Evolutionary conservation across 2,113 vertebrate genomes (phyloP).

Genomic region (Pelusios castaneus): DNA sequence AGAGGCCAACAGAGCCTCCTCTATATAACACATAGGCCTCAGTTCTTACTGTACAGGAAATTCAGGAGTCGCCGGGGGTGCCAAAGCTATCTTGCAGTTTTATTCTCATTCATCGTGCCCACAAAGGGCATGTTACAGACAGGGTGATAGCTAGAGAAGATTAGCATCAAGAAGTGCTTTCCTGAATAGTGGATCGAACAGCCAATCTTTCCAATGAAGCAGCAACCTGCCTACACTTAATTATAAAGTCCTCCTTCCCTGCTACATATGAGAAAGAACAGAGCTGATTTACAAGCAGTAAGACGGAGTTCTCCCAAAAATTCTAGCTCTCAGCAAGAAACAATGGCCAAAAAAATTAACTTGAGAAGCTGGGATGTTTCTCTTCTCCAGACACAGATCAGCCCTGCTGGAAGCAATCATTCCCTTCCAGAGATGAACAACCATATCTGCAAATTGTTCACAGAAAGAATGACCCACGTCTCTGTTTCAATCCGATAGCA

Average conservation of each 20-base stretch:
- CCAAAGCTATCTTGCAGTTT: neutral
- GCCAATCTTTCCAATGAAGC: neutral
- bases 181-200: neutral
- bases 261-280: neutral
- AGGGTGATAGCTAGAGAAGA: neutral
- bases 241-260: rapidly evolving
- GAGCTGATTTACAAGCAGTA: neutral
- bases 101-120: neutral
- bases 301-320: neutral
- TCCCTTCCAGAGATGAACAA: slow-evolving; percentile 43
- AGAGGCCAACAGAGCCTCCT: neutral
- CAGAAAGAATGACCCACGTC: slow-evolving; percentile 56
- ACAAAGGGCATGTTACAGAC: neutral
- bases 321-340: neutral
- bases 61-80: neutral
- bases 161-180: neutral
- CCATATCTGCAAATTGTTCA: slow-evolving; percentile 50
- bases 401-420: slow-evolving; percentile 13
- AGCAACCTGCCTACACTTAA: neutral
- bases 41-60: rapidly evolving
- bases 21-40: rapidly evolving
- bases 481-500: slow-evolving; percentile 64
- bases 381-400: slow-evolving; percentile 1
- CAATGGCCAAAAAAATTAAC: neutral
- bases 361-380: neutral